These are phyloP conservation scores for Terebella lapidaria DNA, from an alignment of 2,888 invertebrate species.

Conservation along the genomic window DNA sequence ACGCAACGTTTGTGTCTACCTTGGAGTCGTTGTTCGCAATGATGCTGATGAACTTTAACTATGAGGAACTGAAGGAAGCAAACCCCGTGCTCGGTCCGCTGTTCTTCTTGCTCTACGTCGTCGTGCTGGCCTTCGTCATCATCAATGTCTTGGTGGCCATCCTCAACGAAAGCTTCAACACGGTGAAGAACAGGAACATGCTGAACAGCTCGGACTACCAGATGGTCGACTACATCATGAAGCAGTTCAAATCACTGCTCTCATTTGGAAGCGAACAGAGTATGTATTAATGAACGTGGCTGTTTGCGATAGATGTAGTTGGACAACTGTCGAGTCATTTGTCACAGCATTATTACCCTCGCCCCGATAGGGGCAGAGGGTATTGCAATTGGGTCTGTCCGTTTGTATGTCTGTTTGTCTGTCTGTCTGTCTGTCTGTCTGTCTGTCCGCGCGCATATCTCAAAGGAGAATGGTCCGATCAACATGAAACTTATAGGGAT, in stretches of 20 bases:
- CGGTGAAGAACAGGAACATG: slow-evolving; percentile 19
- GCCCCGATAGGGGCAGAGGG: too few relatives aligned
- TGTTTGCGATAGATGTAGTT: too few relatives aligned
- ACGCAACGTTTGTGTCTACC: slow-evolving; percentile 30
- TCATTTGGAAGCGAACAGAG: background rate
- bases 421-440: too few relatives aligned
- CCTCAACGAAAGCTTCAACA: slow-evolving; percentile 39
- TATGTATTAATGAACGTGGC: too few relatives aligned
- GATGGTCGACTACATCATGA: slow-evolving; percentile 37
- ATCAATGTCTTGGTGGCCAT: slow-evolving; percentile 46
- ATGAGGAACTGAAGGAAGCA: slow-evolving; percentile 25
- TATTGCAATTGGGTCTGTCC: too few relatives aligned
- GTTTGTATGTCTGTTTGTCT: too few relatives aligned
- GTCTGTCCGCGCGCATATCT: too few relatives aligned
- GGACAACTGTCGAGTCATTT: too few relatives aligned
- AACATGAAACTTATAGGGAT: too few relatives aligned
- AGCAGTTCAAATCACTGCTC: slow-evolving; percentile 16
- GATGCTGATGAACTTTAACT: slow-evolving; percentile 49
- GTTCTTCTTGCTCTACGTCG: slow-evolving; percentile 36
- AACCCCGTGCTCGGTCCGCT: slow-evolving; percentile 12
- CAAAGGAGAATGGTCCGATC: too few relatives aligned
- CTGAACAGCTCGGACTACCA: slow-evolving; percentile 35
- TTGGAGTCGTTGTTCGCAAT: slow-evolving; percentile 39
- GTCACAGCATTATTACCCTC: too few relatives aligned
- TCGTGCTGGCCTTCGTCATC: slow-evolving; percentile 38